Evolutionary conservation across 2,888 invertebrate genomes (phyloP), one percentile per base, ranked within the genome.

Genomic region (Erebia aethiops): DNA sequence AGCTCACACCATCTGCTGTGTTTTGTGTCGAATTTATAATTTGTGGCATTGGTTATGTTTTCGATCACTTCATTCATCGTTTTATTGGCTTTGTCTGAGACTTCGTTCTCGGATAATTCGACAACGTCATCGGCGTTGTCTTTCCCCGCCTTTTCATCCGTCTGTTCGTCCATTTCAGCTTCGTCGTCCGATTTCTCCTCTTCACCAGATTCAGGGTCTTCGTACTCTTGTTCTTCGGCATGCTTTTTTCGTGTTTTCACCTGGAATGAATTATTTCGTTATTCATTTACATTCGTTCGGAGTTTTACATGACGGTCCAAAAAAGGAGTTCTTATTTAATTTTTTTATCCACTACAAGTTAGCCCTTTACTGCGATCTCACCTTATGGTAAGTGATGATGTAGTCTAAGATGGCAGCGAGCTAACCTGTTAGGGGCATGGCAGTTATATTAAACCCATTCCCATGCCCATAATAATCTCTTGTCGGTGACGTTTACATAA

Each of bases 1-100:
- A 99, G 86, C 84, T 97, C 95, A 84, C 98, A 98, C 98, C 98
- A 99, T 67, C 95, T 90, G 78, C 96, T 92, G n/a, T 95, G 91
- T 69, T 96, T 94, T 1, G 93, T 94, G 82, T 99, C 99, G 82
- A 95, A 98, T 1, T 90, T 92, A 83, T 98, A 99, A 71, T 95
- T 94, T 0, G 94, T 88, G 0, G 95, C 94, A 64, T 93, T 86
- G 2, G 78, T 77, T 70, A 94, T 84, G 60, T 82, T 86, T 7
- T 84, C 85, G 0, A 94, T 79, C 41, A 95, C 93, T 63, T 88
- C 86, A 43, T 76, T 84, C 87, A 79, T 93, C 71, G 83, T 86
- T 79, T 80, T 90, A 78, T 77, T 85, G 26, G 87, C 81, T 67
- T 87, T 85, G 13, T 74, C 78, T 1, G 80, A 78, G 10, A 82